Conservation (phyloP, 2,797 vertebrate genomes). For the Betta splendens region DNA sequence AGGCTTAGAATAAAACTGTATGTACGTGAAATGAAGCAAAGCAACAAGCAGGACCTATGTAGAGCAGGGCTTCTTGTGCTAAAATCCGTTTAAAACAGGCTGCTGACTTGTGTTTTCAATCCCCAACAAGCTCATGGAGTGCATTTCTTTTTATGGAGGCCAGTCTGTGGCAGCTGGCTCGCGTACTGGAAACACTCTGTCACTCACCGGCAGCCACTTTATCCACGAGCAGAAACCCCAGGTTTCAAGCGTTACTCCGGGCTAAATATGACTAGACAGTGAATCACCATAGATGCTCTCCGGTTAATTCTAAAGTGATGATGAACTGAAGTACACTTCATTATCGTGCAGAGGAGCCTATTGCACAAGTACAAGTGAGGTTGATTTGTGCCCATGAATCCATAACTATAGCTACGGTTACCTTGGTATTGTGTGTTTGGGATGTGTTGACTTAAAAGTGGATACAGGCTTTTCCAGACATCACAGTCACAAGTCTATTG, state of each 20-base stretch:
- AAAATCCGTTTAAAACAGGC: too few species aligned
- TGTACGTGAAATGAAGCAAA: too few species aligned
- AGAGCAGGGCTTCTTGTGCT: too few species aligned
- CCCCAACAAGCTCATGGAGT: slow-evolving; percentile 11
- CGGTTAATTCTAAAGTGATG: background rate
- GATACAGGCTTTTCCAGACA: too few species aligned
- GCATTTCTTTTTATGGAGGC: background rate
- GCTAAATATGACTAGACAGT: slow-evolving; percentile 18
- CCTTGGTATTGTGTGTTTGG: slow-evolving; percentile 15
- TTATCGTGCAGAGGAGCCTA: slow-evolving; percentile 13
- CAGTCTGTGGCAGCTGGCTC: slow-evolving; percentile 56
- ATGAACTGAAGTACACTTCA: slow-evolving; percentile 26
- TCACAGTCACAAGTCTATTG: too few species aligned
- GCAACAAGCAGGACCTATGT: too few species aligned
- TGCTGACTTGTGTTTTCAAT: too few species aligned
- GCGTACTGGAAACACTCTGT: slow-evolving; percentile 65
- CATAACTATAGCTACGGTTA: slow-evolving; percentile 18
- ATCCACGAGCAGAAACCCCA: slow-evolving; percentile 27
- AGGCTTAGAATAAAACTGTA: too few species aligned
- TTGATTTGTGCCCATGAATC: slow-evolving; percentile 4
- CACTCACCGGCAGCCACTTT: slow-evolving; percentile 48
- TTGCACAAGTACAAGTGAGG: background rate
- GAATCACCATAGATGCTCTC: slow-evolving; percentile 25
- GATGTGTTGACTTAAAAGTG: too few species aligned
- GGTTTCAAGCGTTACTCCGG: slow-evolving; percentile 6